A percentile compares a stretch with the other conserved stretches of the same genome.
These are phyloP conservation scores for Xestia sexstrigata DNA, from an alignment of 2,888 invertebrate genomes.

Conservation along the genomic window DNA sequence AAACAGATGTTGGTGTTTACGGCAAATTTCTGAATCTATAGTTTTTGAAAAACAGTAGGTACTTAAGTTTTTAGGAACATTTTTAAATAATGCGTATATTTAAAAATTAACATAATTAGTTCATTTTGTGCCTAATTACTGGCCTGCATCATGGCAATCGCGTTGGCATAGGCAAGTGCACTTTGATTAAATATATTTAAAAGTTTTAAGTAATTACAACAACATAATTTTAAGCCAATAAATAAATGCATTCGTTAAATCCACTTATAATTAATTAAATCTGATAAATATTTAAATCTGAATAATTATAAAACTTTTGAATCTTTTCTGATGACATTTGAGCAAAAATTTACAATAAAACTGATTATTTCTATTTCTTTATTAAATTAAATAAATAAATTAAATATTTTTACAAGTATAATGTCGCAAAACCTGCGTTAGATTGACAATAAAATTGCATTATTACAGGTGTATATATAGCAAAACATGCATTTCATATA, in stretches of 20 bases:
- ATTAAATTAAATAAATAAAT: conserved; percentile 43
- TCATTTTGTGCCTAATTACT: conserved; percentile 38
- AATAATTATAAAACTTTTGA: not conserved
- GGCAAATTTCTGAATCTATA: conserved; percentile 4
- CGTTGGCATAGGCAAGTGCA: conserved; percentile 58
- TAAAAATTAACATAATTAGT: conserved; percentile 18
- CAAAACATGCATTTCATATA: conserved; percentile 57
- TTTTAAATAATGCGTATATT: conserved; percentile 35
- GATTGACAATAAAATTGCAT: conserved; percentile 31
- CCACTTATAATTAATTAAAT: conserved; percentile 34
- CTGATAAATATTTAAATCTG: conserved; percentile 26
- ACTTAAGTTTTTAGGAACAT: conserved; percentile 52
- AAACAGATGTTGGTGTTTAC: conserved; percentile 30
- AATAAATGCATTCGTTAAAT: conserved; percentile 52
- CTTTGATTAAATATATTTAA: conserved; percentile 22
- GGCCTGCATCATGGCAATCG: conserved; percentile 54
- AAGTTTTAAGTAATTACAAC: conserved; percentile 2
- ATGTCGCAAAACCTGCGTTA: conserved; percentile 52
- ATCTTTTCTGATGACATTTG: conserved; percentile 44
- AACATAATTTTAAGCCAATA: conserved; percentile 34
- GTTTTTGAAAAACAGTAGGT: conserved; percentile 22
- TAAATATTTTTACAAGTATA: conserved; percentile 38
- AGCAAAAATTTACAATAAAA: conserved; percentile 62
- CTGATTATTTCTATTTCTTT: conserved; percentile 9
- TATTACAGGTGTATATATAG: conserved; percentile 39